These are phyloP conservation scores for Drosophila longiperda DNA, from an alignment of 2,888 invertebrate genomes.

Conservation along the genomic window DNA sequence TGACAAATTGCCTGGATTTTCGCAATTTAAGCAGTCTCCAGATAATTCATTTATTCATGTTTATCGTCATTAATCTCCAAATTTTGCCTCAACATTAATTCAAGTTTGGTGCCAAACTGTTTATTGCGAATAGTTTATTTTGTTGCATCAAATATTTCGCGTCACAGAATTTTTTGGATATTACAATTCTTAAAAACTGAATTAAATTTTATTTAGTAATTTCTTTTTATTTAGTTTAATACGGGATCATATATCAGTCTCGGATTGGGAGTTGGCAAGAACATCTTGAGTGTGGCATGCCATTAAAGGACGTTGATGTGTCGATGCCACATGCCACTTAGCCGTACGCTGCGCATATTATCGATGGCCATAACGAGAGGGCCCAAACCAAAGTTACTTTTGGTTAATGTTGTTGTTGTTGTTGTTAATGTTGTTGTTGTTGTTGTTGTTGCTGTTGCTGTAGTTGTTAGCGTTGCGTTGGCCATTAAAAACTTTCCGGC, in stretches of 20 bases:
- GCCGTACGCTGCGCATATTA: slow-evolving; percentile 47
- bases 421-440: slow-evolving; percentile 1
- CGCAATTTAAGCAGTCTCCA: neutral
- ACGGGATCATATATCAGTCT: neutral
- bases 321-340: slow-evolving; percentile 45
- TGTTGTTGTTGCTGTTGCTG: slow-evolving; percentile 10
- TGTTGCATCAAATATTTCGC: neutral
- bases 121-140: neutral
- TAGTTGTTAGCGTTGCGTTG: slow-evolving; percentile 40
- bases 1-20: neutral
- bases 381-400: neutral
- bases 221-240: neutral
- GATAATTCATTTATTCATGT: neutral
- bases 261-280: slow-evolving; percentile 31
- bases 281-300: slow-evolving; percentile 56
- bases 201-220: neutral
- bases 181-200: neutral
- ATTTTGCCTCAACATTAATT: neutral
- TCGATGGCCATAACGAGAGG: slow-evolving; percentile 54
- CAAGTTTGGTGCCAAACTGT: neutral
- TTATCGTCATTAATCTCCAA: neutral
- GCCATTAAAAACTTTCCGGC: slow-evolving; percentile 74
- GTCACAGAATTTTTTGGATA: neutral
- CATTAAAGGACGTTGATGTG: slow-evolving; percentile 47
- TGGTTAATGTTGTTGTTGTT: neutral